Evolutionary conservation across 2,888 invertebrate species (phyloP).

Genomic region (Chelonus formosanus): DNA sequence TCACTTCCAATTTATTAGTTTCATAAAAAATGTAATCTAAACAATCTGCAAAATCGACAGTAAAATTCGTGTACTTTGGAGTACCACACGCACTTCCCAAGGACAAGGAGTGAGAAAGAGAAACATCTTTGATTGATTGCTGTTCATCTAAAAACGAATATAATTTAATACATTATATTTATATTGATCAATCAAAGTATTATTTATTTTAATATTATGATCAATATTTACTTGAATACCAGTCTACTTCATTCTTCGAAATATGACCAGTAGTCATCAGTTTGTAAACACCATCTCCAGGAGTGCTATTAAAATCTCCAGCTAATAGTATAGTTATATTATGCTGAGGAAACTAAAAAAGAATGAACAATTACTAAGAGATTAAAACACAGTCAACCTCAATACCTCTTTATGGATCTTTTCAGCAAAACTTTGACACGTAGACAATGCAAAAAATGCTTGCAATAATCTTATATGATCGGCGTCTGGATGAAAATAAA

Average conservation of each 20-base stretch:
- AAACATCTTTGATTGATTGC: constrained; percentile 73
- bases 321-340: constrained; percentile 78
- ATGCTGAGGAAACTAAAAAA: constrained; percentile 60
- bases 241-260: constrained; percentile 74
- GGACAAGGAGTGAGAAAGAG: constrained; percentile 72
- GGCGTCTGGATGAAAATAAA: constrained; percentile 92
- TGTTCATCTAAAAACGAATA: constrained; percentile 68
- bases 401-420: constrained; percentile 60
- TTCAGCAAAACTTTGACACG: constrained; percentile 71
- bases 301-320: constrained; percentile 93
- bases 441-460: constrained; percentile 77
- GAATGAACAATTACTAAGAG: constrained; percentile 30
- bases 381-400: no score
- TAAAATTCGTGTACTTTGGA: constrained; percentile 86
- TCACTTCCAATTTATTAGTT: constrained; percentile 70
- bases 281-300: constrained; percentile 82
- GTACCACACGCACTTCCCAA: constrained; percentile 85
- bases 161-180: not conserved
- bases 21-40: constrained; percentile 93
- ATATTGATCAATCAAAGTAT: constrained; percentile 7
- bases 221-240: constrained; percentile 76
- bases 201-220: constrained; percentile 19
- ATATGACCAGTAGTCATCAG: constrained; percentile 78
- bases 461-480: constrained; percentile 90
- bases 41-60: constrained; percentile 82